Percentiles rank a stretch among this genome's conserved stretches.
These are phyloP conservation scores for Clistopyga incitator DNA, from an alignment of 2,888 invertebrate genomes.

Conservation along the genomic window DNA sequence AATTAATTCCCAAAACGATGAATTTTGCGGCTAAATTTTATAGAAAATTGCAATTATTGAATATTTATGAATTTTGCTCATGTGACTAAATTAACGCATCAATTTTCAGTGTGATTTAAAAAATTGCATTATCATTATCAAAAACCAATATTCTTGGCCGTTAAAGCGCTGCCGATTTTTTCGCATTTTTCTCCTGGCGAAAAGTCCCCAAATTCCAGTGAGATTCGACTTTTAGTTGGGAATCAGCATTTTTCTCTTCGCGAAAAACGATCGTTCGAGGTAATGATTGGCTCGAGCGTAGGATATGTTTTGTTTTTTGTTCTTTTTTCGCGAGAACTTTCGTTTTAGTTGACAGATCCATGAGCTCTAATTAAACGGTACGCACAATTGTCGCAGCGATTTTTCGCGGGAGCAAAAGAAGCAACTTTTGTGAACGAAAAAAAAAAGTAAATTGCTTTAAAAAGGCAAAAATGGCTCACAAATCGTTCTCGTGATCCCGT, in stretches of 20 bases:
- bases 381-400: conserved; percentile 61
- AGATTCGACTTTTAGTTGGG: no score
- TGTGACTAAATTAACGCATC: no score
- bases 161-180: no score
- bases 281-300: conserved; percentile 1
- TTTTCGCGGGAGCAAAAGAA: conserved; percentile 3
- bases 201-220: no score
- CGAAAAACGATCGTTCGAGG: neutral
- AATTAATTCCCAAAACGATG: no score
- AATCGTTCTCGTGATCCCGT: conserved; percentile 15
- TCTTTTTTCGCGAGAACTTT: neutral
- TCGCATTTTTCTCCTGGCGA: no score
- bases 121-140: no score
- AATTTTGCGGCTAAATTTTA: no score
- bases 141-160: no score
- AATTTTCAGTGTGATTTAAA: no score
- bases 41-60: no score
- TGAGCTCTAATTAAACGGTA: conserved; percentile 59
- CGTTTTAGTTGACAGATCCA: conserved; percentile 37
- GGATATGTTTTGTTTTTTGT: neutral
- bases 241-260: neutral
- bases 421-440: conserved; percentile 4
- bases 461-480: conserved; percentile 7
- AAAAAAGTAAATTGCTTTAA: conserved; percentile 8
- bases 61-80: no score